Conservation (phyloP, 2,888 invertebrate species). For the Amphipyra tragopoginis region DNA sequence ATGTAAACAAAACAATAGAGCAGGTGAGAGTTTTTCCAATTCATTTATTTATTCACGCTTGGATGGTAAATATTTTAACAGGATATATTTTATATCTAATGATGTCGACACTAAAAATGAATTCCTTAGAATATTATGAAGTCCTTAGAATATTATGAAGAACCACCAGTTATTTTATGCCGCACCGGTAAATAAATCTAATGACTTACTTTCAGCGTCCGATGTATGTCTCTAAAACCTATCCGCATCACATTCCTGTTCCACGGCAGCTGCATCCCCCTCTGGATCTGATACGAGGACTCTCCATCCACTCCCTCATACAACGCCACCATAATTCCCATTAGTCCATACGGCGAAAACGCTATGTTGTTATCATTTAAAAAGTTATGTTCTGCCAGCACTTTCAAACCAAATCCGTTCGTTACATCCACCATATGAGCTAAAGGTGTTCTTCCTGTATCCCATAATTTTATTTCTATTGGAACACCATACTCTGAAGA, state of each 20-base stretch:
- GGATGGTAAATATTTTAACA: no score
- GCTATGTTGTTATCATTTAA: conserved; percentile 95
- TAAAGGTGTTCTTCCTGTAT: conserved; percentile 89
- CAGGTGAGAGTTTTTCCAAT: conserved; percentile 35
- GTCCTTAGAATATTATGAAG: no score
- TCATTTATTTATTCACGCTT: conserved; percentile 9
- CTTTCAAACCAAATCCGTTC: conserved; percentile 92
- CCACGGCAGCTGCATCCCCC: conserved; percentile 92
- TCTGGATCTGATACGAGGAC: conserved; percentile 93
- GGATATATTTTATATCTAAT: no score
- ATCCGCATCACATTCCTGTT: conserved; percentile 93
- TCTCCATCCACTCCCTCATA: conserved; percentile 94
- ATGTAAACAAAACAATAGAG: conserved; percentile 54
- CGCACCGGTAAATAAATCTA: not conserved
- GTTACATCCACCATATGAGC: conserved; percentile 95
- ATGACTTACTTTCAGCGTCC: conserved; percentile 93
- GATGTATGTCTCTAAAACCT: conserved; percentile 95
- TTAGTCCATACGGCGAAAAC: conserved; percentile 95
- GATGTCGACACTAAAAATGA: no score
- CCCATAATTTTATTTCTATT: conserved; percentile 85
- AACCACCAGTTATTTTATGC: no score
- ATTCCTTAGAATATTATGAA: no score
- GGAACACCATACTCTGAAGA: conserved; percentile 77
- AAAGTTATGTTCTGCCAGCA: conserved; percentile 93
- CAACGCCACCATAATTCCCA: conserved; percentile 94